These are phyloP conservation scores for Gobio occitaniae DNA, from an alignment of 2,797 vertebrate species.

Conservation along the genomic window DNA sequence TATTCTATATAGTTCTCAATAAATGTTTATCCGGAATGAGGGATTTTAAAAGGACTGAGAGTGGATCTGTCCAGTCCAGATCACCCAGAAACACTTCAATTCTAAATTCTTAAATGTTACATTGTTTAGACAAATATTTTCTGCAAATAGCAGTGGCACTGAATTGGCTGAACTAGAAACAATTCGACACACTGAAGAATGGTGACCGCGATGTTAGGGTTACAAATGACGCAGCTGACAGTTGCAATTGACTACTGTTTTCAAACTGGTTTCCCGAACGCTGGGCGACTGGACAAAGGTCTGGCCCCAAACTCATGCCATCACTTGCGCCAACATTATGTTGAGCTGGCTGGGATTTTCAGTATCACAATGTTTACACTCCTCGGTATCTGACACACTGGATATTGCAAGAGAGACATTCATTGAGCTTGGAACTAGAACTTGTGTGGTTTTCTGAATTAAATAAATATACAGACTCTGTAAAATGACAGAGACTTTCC, in stretches of 20 bases:
- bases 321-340: neutral
- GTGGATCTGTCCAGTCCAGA: neutral
- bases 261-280: constrained; percentile 1
- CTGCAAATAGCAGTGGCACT: neutral
- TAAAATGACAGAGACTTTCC: too few species aligned
- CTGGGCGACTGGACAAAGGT: too few species aligned
- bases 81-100: neutral
- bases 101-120: neutral
- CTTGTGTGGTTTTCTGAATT: neutral
- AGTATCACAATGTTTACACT: neutral
- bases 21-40: neutral
- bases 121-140: neutral
- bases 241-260: neutral
- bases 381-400: neutral
- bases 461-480: neutral
- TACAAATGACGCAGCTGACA: neutral
- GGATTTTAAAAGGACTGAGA: neutral
- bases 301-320: neutral
- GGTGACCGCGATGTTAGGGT: neutral
- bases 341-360: neutral
- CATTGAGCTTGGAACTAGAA: neutral
- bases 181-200: too few species aligned
- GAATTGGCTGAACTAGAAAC: neutral
- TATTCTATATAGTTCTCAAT: neutral
- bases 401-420: neutral